These are phyloP conservation scores for Notechis scutatus DNA, from an alignment of 2,113 vertebrate species.

Conservation along the genomic window DNA sequence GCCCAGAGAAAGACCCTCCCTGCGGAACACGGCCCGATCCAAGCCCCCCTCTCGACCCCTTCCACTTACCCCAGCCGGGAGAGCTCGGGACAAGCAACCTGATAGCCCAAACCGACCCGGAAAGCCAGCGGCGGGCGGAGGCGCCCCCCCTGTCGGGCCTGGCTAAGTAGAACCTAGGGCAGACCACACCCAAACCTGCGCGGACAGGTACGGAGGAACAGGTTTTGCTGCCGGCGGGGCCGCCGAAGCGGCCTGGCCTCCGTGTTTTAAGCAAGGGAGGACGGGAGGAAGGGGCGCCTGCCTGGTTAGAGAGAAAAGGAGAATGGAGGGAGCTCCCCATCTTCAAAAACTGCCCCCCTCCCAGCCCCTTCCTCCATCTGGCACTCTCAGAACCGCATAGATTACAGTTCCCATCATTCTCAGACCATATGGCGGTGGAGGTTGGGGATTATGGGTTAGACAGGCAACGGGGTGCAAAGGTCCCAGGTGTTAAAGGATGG, in stretches of 20 bases:
- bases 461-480: background rate
- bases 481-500: background rate
- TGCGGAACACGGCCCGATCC: background rate
- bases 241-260: background rate
- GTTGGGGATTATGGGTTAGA: background rate
- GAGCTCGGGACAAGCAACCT: background rate
- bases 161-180: background rate
- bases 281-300: background rate
- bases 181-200: constrained; percentile 5
- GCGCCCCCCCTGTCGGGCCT: background rate
- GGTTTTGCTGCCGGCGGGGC: constrained; percentile 3
- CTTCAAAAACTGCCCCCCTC: background rate
- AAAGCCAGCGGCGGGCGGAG: background rate
- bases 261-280: background rate
- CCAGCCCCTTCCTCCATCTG: background rate
- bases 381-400: background rate
- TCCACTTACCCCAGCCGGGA: background rate
- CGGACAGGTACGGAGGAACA: constrained; percentile 17
- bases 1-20: background rate
- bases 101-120: background rate
- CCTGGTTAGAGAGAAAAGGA: background rate
- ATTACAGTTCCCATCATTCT: background rate
- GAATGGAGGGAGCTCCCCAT: background rate
- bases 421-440: background rate
- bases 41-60: background rate